phyloP scores from a whole-genome alignment of 2,113 vertebrate species.

The Urocynchramus pylzowi region DNA sequence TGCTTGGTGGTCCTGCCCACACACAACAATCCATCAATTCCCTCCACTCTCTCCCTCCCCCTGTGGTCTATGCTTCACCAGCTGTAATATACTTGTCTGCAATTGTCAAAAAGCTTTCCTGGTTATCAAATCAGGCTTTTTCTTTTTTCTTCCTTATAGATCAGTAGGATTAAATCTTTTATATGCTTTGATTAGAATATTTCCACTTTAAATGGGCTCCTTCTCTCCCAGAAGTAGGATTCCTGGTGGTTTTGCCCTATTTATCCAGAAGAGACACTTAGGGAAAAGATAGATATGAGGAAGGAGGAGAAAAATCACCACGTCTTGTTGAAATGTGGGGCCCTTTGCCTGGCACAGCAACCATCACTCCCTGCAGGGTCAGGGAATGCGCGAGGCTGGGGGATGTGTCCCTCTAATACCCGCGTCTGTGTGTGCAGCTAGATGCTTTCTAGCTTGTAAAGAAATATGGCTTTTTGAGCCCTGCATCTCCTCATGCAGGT shows the following conservation, averaged over 20 bases:
- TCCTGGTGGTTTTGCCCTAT: background rate
- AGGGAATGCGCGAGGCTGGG: background rate
- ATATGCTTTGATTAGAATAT: background rate
- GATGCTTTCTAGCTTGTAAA: constrained; percentile 63
- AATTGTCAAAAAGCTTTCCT: constrained; percentile 7
- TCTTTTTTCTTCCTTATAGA: background rate
- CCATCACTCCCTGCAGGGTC: background rate
- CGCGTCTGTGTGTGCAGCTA: background rate
- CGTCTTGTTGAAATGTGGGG: background rate
- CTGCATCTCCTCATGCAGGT: constrained; percentile 51
- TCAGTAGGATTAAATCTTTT: background rate
- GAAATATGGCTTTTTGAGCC: constrained; percentile 60
- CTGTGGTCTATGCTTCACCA: background rate
- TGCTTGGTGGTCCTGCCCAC: background rate
- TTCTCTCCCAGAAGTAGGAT: background rate
- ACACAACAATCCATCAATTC: background rate
- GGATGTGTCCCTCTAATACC: constrained; percentile 11
- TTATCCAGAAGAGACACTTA: background rate
- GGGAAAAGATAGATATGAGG: background rate
- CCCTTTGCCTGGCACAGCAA: constrained; percentile 50
- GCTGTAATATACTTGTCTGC: background rate
- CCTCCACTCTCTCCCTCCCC: background rate
- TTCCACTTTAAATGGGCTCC: background rate
- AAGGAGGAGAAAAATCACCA: background rate
- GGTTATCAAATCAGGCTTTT: background rate